Conservation (phyloP, 2,113 vertebrate genomes). For the Dolichallabes microphthalmus region DNA sequence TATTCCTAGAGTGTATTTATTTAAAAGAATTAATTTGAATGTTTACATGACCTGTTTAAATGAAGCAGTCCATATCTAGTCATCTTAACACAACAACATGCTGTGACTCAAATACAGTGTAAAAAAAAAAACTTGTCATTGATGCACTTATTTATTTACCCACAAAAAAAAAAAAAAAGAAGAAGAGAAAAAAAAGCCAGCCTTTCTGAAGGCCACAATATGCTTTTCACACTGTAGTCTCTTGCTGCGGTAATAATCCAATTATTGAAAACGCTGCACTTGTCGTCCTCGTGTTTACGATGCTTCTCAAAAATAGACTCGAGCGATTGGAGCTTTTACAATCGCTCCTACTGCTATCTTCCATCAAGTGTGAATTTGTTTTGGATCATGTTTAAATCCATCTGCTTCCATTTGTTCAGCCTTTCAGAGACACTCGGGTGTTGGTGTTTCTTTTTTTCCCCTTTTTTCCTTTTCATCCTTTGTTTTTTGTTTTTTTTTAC, state of each 20-base stretch:
- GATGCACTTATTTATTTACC: not conserved
- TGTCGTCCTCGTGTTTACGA: not conserved
- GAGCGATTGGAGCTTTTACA: slow-evolving; percentile 18
- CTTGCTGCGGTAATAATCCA: not conserved
- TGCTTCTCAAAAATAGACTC: not conserved
- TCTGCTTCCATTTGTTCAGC: not conserved
- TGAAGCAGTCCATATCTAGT: not conserved
- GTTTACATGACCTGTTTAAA: not conserved
- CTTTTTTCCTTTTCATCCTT: not conserved
- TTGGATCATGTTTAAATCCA: not conserved
- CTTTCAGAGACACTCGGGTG: not conserved
- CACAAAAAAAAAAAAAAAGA: not conserved
- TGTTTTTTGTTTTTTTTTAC: not conserved
- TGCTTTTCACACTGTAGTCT: not conserved
- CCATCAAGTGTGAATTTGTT: not conserved
- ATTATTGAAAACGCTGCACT: slow-evolving; percentile 2
- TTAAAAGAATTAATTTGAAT: not conserved
- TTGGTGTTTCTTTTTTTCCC: not conserved
- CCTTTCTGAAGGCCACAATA: not conserved
- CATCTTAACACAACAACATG: not conserved
- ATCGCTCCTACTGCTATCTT: not conserved
- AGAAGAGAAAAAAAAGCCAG: not conserved
- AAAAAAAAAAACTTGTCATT: not conserved
- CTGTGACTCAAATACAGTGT: not conserved
- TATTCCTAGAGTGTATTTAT: not conserved